A percentile compares a stretch with the other conserved stretches of the same genome.
Evolutionary conservation across 2,113 vertebrate genomes (phyloP).

Genomic region (Petromus typicus): DNA sequence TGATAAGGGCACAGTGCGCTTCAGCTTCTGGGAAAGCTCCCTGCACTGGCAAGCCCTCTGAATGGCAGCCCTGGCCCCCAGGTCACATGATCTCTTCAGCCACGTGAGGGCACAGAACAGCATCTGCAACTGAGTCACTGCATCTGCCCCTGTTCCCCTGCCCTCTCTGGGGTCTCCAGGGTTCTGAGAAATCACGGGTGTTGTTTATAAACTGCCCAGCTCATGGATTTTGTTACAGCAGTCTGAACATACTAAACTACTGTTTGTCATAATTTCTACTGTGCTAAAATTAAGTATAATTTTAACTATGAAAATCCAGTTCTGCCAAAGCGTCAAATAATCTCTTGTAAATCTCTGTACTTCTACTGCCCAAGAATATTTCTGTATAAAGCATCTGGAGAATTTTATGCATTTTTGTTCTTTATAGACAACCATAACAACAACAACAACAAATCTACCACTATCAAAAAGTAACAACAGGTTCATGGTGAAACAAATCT

Average conservation of each 20-base stretch:
- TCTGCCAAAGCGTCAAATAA: not conserved
- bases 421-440: not conserved
- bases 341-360: not conserved
- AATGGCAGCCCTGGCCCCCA: not conserved
- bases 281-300: constrained; percentile 35
- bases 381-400: not conserved
- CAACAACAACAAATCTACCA: not conserved
- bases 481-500: not conserved
- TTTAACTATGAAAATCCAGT: not conserved
- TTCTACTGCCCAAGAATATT: constrained; percentile 27
- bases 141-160: fast-evolving
- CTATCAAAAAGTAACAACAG: not conserved
- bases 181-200: not conserved
- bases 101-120: not conserved
- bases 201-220: not conserved
- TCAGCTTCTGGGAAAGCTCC: not conserved
- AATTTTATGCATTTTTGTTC: constrained; percentile 36
- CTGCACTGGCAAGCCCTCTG: not conserved
- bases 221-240: not conserved
- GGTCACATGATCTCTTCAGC: not conserved
- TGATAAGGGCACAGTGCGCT: not conserved
- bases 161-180: not conserved
- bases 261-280: not conserved
- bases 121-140: fast-evolving
- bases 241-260: not conserved